Percentiles rank a stretch among this genome's conserved stretches.
These are phyloP conservation scores for Scolopax bukidnonensis DNA, from an alignment of 2,797 vertebrate species.

Conservation along the genomic window DNA sequence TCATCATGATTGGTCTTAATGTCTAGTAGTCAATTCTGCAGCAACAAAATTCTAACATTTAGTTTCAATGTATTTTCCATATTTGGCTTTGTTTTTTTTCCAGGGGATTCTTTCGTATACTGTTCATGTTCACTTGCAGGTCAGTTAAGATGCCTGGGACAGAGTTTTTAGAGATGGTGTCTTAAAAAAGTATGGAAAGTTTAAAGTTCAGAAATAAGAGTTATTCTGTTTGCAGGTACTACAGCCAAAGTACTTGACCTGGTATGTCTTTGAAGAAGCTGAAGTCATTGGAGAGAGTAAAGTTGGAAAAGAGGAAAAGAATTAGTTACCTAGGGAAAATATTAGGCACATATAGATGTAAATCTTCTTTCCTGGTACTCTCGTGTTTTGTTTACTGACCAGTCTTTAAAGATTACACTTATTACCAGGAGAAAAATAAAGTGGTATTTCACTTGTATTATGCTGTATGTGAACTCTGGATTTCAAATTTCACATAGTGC, in stretches of 20 bases:
- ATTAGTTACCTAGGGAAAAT: background rate
- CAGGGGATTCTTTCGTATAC: background rate
- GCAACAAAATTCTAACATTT: background rate
- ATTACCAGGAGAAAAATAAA: background rate
- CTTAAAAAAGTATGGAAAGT: background rate
- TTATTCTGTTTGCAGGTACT: background rate
- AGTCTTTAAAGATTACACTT: background rate
- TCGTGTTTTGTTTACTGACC: background rate
- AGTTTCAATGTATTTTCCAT: background rate
- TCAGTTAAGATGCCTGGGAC: background rate
- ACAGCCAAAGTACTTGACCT: background rate
- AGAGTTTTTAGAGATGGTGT: background rate
- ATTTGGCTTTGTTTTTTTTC: background rate
- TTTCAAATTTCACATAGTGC: background rate
- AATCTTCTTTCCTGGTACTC: background rate
- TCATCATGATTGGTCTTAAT: too few species aligned
- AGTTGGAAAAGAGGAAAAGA: background rate
- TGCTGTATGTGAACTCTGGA: background rate
- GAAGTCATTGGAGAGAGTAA: background rate
- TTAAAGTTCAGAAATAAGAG: background rate
- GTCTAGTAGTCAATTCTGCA: background rate
- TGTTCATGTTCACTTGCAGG: background rate
- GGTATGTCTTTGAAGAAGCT: background rate
- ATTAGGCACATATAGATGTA: background rate
- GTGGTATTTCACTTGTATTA: background rate